phyloP scores from a whole-genome alignment of 1,140 invertebrate species.

The Caerostris darwini region DNA sequence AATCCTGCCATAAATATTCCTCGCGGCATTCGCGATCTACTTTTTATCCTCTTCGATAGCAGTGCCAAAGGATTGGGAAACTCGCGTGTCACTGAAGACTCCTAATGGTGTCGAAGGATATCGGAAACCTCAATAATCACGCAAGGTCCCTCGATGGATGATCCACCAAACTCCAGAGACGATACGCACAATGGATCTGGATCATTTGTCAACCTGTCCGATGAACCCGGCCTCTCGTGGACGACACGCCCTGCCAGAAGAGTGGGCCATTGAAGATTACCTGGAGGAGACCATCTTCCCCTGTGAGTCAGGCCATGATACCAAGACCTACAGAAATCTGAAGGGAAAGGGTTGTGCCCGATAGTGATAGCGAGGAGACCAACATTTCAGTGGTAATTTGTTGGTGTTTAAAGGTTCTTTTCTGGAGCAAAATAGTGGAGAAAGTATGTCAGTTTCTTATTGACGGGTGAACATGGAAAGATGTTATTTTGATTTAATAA shows the following conservation, averaged over 20 bases:
- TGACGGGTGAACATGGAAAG: too few relatives aligned
- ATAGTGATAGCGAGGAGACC: neutral
- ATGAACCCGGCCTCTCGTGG: slow-evolving; percentile 20
- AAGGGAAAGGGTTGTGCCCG: neutral
- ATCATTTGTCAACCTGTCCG: slow-evolving; percentile 49
- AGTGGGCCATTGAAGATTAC: slow-evolving; percentile 20
- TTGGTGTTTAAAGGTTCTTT: neutral
- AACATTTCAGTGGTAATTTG: neutral
- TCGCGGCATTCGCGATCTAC: neutral
- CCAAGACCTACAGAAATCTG: neutral
- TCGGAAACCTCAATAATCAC: slow-evolving; percentile 53
- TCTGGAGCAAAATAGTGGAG: neutral
- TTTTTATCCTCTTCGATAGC: neutral
- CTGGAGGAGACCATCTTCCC: neutral
- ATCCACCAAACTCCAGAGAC: slow-evolving; percentile 31
- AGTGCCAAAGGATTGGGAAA: neutral
- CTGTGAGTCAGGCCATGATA: neutral
- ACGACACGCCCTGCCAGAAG: slow-evolving; percentile 25
- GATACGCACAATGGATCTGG: slow-evolving; percentile 35
- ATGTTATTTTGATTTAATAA: too few relatives aligned
- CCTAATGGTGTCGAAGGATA: slow-evolving; percentile 50
- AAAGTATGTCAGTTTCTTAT: too few relatives aligned
- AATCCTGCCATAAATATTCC: neutral
- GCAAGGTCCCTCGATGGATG: slow-evolving; percentile 33
- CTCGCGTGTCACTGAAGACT: neutral